Base-by-base conservation (phyloP, 2,888 invertebrate genomes). In the Osmoderma eremita region DNA sequence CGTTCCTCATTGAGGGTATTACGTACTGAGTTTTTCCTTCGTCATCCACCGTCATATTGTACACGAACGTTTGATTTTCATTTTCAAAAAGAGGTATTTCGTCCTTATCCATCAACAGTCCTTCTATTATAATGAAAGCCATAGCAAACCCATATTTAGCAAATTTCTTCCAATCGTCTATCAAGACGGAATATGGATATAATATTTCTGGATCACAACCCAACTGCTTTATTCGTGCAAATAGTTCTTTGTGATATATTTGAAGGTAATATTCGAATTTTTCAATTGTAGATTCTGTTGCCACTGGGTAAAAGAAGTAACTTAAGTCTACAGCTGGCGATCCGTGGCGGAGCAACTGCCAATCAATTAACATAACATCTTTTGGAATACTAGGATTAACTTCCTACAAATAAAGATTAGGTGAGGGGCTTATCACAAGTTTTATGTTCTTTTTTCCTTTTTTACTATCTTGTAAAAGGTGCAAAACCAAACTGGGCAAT, bases 291-390 rank as follows among this genome's bases (percentile, higher is more conserved):
- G 76, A 72, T 10, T 72, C 69, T 0, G 72, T 67, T 38, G 74
- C 68, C 22, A 73, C 73, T n/a, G 75, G 74, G 53, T 76, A 78
- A n/a, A 80, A 50, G 63, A 78, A 71, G 62, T 80, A 79, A 3
- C 74, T 63, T 45, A 80, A 62, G 65, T 81, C 81, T 24, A 74
- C 62, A 12, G 72, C 77, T 1, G 77, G 77, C 13, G 75, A 72
- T n/a, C 65, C 70, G 10, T 56, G 17, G n/a, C 65, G 49, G 12
- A 63, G 30, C 8, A 65, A 17, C 53, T 71, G 71, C 66, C 67
- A 70, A 51, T 71, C 71, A 22, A 70, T 30, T 8, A 65, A 22
- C 48, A 38, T 45, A n/a, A 65, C n/a, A 22, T 65, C 49, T 3
- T 15, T 45, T 15, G 58, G 58, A 1, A 30, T 15, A 45, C 17